phyloP scores from a whole-genome alignment of 2,888 invertebrate genomes.

The Thalpophila matura region DNA sequence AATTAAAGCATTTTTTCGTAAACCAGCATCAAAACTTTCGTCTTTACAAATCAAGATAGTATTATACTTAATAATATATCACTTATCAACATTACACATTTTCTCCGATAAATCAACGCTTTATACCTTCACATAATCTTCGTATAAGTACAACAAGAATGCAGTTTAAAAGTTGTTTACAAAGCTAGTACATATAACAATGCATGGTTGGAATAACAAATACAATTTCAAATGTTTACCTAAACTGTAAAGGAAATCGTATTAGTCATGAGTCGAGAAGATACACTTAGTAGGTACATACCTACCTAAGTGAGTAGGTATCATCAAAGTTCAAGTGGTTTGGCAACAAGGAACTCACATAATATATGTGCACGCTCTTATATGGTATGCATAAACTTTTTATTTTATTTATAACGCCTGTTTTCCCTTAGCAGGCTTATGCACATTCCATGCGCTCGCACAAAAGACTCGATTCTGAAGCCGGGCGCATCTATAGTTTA shows the following conservation, averaged over 20 bases:
- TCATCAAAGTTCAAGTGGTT: conserved; percentile 37
- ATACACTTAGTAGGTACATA: conserved; percentile 36
- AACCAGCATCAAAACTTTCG: background rate
- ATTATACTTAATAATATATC: background rate
- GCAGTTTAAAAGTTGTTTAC: conserved; percentile 28
- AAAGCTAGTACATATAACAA: conserved; percentile 25
- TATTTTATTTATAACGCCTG: conserved; percentile 43
- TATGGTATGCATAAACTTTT: conserved; percentile 42
- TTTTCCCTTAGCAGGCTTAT: conserved; percentile 27
- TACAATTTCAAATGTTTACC: conserved; percentile 30
- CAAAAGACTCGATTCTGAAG: conserved; percentile 5
- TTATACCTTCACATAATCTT: background rate
- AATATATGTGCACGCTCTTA: conserved; percentile 12
- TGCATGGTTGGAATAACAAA: conserved; percentile 43
- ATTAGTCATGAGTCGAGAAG: conserved; percentile 41
- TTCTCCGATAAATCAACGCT: background rate
- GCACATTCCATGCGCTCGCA: conserved; percentile 38
- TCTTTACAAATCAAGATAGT: background rate
- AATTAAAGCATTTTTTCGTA: background rate
- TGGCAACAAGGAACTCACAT: conserved; percentile 44
- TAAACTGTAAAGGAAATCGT: conserved; percentile 42
- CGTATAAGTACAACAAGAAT: conserved; percentile 24
- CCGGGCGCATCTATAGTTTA: conserved; percentile 22
- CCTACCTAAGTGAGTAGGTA: no score
- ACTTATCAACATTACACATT: background rate